Conservation (phyloP, 2,888 invertebrate species). For the Lumbricus terrestris region DNA sequence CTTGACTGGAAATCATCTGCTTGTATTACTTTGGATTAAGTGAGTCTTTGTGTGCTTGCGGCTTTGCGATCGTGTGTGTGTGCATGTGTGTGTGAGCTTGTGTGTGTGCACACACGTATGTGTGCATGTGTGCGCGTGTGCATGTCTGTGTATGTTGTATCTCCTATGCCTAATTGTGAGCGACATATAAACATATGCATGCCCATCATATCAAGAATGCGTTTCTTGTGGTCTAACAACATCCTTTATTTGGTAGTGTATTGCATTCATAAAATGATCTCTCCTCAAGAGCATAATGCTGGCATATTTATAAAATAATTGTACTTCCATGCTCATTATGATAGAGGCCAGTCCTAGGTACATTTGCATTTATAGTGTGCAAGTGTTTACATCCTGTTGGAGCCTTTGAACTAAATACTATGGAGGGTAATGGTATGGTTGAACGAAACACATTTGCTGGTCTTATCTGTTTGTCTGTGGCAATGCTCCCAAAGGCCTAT, state of each 20-base stretch:
- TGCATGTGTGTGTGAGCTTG: not conserved
- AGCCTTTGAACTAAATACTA: not conserved
- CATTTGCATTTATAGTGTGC: not conserved
- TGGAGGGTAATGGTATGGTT: not conserved
- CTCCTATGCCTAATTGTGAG: not conserved
- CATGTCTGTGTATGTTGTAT: not conserved
- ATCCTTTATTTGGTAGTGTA: not conserved
- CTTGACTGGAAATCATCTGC: too few relatives aligned
- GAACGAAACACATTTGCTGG: not conserved
- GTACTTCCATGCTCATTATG: not conserved
- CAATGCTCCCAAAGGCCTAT: not conserved
- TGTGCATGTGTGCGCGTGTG: too few relatives aligned
- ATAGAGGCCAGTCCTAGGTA: not conserved
- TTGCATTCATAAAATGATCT: not conserved
- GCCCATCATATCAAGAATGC: not conserved
- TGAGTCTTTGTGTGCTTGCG: not conserved
- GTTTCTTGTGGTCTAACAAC: not conserved
- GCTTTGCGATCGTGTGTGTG: not conserved
- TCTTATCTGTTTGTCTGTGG: not conserved
- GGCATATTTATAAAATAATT: not conserved
- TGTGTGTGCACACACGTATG: not conserved
- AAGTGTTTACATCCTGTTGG: not conserved
- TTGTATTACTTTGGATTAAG: too few relatives aligned
- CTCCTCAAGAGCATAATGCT: not conserved
- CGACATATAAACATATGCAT: not conserved